Evolutionary conservation across 2,888 invertebrate species (phyloP), one percentile per base, ranked within the genome.

Genomic region (Patella depressa): DNA sequence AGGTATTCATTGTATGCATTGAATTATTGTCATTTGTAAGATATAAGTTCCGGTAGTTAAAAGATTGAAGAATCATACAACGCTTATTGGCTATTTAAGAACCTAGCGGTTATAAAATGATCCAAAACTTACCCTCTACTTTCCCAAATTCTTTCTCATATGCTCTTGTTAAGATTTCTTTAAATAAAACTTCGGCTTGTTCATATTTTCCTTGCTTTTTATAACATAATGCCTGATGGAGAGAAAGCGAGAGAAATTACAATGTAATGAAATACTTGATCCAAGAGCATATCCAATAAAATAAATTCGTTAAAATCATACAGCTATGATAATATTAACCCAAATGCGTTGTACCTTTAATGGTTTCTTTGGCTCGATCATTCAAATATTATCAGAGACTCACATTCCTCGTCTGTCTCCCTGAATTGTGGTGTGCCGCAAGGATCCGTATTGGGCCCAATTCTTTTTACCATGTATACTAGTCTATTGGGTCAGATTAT

Each of bases 71-170:
- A 45, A 29, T 4, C 71, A 24, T 24, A 24, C 24, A 24, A 24
- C 24, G 1, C 24, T 24, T 24, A 24, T 24, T 24, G 24, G 24
- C 24, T 24, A 24, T 24, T 24, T 24, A 34, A 54, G 59, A n/a
- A 59, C 3, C 19, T 19, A 59, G 17, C 5, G 19, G 34, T 3
- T 34, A 34, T 34, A 34, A 34, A 34, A 34, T 3, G 34, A 34
- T 3, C 34, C 34, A 34, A 19, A 24, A 81, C 95, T 94, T 93
- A 95, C 97, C 97, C 92, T 97, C 97, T 87, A 98, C 97, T 85
- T 97, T 96, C 88, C 98, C 98, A 92, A 98, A 99, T 92, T 99
- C 98, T 87, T 96, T 94, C 93, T 99, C 99, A 92, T 99, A 99
- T 79, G 99, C 99, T 85, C 98, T 94, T 57, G 98, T 99, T 87